Evolutionary conservation across 35 echinoderm and acorn worm species (phyloP), one percentile per base, ranked within the genome.

Genomic region (Ptychodera flava): DNA sequence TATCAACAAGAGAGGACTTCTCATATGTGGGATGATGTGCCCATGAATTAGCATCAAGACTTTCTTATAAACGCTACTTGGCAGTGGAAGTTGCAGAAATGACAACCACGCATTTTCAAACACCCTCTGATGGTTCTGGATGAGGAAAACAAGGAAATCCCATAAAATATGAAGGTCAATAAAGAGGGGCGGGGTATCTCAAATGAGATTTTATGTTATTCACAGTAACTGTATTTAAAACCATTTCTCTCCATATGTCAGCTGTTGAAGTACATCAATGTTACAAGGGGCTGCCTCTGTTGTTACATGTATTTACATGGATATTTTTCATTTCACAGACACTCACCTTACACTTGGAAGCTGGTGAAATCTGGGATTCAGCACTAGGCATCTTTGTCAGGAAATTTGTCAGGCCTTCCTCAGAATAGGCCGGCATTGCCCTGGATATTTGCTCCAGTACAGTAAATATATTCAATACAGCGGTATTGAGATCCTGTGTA

Each of bases 1-100:
- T 2, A 90, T 98, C 0, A 98, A 92, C 0, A 94, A 85, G 0
- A 98, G 75, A 38, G 96, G 96, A 35, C 86, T 99, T 12, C 87
- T 88, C 96, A 99, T 94, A 79, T 99, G 90, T 6, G 96, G 96
- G 79, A 99, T 99, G 31, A 98, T 88, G 29, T 80, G 80, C 29
- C 94, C 95, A 30, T 98, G 95, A 0, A 98, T 88, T 12, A 94
- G 90, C 0, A 98, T 38, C 75, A 99, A 83, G 15, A 94, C 85
- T 38, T 86, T 89, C 84, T 99, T 99, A 88, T 99, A 99, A 77
- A 94, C 86, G 16, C 78, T 34, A 0, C 88, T 85, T 0, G 96
- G 92, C 15, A 99, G 88, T 6, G 93, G 88, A n/a, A 99, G 79
- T 38, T 89, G 64, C 28, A 99, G 88, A 76, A 99, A 99, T n/a